phyloP scores from a whole-genome alignment of 2,113 vertebrate species.

The Zeus faber region DNA sequence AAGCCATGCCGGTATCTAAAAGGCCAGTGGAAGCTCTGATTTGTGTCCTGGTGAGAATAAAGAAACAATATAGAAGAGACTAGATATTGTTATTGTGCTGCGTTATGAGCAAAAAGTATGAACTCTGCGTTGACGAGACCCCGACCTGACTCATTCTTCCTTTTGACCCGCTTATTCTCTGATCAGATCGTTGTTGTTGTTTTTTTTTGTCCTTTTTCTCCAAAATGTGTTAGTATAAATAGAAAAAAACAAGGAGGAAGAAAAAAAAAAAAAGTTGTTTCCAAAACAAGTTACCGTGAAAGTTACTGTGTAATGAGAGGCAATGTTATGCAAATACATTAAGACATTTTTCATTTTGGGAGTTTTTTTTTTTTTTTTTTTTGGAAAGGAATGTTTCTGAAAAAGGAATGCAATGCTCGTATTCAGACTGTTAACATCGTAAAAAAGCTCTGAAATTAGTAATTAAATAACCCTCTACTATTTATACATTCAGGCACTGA shows the following conservation, averaged over 20 bases:
- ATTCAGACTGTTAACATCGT: constrained; percentile 75
- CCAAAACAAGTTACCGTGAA: constrained; percentile 52
- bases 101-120: no score
- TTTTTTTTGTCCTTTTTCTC: not conserved
- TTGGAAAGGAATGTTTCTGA: constrained; percentile 79
- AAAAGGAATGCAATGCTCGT: constrained; percentile 80
- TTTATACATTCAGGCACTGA: constrained; percentile 82
- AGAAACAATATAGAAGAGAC: constrained; percentile 32
- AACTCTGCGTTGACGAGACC: constrained; percentile 42
- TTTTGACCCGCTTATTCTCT: constrained; percentile 28
- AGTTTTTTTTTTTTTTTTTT: no score
- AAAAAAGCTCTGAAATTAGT: constrained; percentile 79
- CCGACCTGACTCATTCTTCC: constrained; percentile 40
- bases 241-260: constrained; percentile 29
- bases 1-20: constrained; percentile 54
- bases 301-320: constrained; percentile 62
- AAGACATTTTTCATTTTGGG: constrained; percentile 71
- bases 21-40: constrained; percentile 71
- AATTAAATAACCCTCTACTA: constrained; percentile 80
- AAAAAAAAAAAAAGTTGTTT: constrained; percentile 12
- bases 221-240: constrained; percentile 60
- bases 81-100: constrained; percentile 44
- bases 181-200: constrained; percentile 20
- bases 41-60: constrained; percentile 35
- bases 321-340: constrained; percentile 75